phyloP scores from a whole-genome alignment of 1,140 invertebrate genomes.

The Achroia grisella region DNA sequence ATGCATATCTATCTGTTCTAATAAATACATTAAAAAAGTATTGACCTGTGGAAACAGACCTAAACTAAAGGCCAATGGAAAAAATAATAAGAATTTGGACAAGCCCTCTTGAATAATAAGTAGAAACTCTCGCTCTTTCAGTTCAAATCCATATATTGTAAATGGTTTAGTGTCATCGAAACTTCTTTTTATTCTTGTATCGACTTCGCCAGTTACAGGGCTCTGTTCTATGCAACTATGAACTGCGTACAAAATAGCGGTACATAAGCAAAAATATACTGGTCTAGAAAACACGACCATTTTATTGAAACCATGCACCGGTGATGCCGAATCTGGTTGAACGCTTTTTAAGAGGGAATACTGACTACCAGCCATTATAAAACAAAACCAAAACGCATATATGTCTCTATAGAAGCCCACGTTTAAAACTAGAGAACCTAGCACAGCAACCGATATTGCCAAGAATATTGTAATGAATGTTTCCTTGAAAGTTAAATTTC shows the following conservation, averaged over 20 bases:
- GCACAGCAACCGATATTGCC: slow-evolving; percentile 88
- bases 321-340: slow-evolving; percentile 98
- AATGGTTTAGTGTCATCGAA: slow-evolving; percentile 54
- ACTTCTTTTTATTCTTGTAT: slow-evolving; percentile 44
- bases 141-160: slow-evolving; percentile 84
- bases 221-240: slow-evolving; percentile 74
- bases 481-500: slow-evolving; percentile 90
- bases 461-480: slow-evolving; percentile 89
- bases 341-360: slow-evolving; percentile 99
- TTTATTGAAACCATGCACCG: slow-evolving; percentile 98
- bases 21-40: slow-evolving; percentile 95
- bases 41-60: slow-evolving; percentile 98
- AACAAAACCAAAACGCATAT: slow-evolving; percentile 95
- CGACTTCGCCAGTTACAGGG: slow-evolving; percentile 16
- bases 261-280: slow-evolving; percentile 95
- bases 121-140: slow-evolving; percentile 81
- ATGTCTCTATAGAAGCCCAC: slow-evolving; percentile 93
- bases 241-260: slow-evolving; percentile 82
- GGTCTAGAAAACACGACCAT: slow-evolving; percentile 95
- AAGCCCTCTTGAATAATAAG: slow-evolving; percentile 81
- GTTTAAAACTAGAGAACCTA: slow-evolving; percentile 90
- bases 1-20: slow-evolving; percentile 98
- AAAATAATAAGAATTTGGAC: slow-evolving; percentile 88
- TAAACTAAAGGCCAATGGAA: slow-evolving; percentile 94
- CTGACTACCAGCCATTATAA: slow-evolving; percentile 97